Evolutionary conservation across 2,888 invertebrate genomes (phyloP).

Genomic region (Chymomyza procnemis): DNA sequence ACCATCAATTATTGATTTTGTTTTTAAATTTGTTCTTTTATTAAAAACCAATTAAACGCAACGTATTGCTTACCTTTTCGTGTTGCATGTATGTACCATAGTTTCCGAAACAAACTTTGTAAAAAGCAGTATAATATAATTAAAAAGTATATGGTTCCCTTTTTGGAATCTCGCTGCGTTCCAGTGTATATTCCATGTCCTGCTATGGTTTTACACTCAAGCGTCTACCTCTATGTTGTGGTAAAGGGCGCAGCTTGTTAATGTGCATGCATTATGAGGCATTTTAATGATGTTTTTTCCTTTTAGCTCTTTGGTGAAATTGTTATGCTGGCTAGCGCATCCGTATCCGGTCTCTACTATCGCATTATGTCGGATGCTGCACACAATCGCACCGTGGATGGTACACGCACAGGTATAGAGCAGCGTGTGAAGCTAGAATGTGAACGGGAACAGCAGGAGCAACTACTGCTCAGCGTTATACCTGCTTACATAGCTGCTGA

Average conservation of each 20-base stretch:
- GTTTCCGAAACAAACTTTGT: too few relatives aligned
- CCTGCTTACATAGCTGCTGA: slow-evolving; percentile 97
- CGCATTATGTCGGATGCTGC: slow-evolving; percentile 91
- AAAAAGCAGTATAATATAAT: too few relatives aligned
- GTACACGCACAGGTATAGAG: slow-evolving; percentile 93
- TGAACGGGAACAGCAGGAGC: slow-evolving; percentile 95
- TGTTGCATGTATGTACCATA: too few relatives aligned
- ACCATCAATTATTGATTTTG: too few relatives aligned
- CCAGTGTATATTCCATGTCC: not conserved
- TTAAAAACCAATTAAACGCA: too few relatives aligned
- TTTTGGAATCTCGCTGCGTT: not conserved
- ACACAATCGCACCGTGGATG: slow-evolving; percentile 92
- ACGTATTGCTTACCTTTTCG: too few relatives aligned
- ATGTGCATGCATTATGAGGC: not conserved
- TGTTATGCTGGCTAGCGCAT: slow-evolving; percentile 87
- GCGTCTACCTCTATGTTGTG: not conserved
- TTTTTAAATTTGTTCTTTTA: too few relatives aligned
- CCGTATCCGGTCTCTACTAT: slow-evolving; percentile 92
- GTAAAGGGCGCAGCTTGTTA: not conserved
- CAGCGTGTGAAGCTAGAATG: slow-evolving; percentile 94
- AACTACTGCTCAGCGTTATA: slow-evolving; percentile 93
- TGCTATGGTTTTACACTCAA: not conserved
- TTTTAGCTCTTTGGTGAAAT: slow-evolving; percentile 87
- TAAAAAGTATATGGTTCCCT: too few relatives aligned
- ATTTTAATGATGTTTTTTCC: not conserved